These are phyloP conservation scores for Triplophysa bombifrons DNA, from an alignment of 2,797 vertebrate species.

Conservation along the genomic window DNA sequence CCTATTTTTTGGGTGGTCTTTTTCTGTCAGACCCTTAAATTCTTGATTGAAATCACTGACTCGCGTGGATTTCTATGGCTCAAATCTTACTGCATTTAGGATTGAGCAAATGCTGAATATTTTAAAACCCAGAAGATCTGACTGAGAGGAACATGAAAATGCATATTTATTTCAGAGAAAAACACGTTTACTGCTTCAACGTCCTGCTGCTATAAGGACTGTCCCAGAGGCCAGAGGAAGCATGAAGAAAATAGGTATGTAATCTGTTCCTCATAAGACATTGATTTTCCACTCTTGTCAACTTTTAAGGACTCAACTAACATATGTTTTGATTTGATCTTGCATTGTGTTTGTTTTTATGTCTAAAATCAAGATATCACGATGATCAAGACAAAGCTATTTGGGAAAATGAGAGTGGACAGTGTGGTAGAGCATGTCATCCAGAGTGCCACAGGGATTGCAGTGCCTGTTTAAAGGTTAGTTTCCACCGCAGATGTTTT, in stretches of 20 bases:
- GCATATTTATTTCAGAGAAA: conserved; percentile 54
- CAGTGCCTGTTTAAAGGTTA: conserved; percentile 26
- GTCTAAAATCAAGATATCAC: neutral
- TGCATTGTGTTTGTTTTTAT: neutral
- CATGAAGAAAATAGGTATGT: neutral
- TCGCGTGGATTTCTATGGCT: conserved; percentile 65
- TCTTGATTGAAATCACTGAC: conserved; percentile 76
- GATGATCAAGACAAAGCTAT: neutral
- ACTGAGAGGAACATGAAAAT: conserved; percentile 54
- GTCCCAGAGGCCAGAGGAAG: neutral
- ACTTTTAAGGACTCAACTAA: neutral
- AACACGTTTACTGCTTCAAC: neutral
- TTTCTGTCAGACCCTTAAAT: neutral
- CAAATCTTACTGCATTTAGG: conserved; percentile 62
- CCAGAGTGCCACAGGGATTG: conserved; percentile 13
- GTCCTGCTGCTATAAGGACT: neutral
- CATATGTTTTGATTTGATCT: neutral
- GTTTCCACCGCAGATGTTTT: conserved; percentile 32
- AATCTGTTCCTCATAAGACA: neutral
- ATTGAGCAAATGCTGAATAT: conserved; percentile 73
- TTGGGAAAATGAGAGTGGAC: neutral
- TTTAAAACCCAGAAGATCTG: conserved; percentile 69
- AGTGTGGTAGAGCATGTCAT: neutral
- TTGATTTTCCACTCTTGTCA: neutral
- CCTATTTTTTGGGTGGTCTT: neutral